Evolutionary conservation across 2,888 invertebrate genomes (phyloP).

Genomic region (Bembecia ichneumoniformis): DNA sequence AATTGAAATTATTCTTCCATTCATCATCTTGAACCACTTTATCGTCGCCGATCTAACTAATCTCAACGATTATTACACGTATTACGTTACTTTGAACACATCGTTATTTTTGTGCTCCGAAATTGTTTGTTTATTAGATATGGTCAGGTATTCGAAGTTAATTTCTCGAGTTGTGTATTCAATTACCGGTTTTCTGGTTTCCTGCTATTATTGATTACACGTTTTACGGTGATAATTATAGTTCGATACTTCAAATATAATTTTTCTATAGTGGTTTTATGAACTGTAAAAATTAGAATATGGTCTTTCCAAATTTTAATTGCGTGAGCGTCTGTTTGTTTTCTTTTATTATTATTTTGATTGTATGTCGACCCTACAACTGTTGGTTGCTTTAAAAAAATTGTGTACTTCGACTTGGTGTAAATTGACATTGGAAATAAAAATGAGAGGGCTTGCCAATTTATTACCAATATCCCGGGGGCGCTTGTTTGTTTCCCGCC

Average conservation of each 20-base stretch:
- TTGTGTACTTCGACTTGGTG: background rate
- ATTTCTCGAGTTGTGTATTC: constrained; percentile 44
- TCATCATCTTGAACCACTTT: constrained; percentile 54
- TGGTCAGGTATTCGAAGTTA: constrained; percentile 21
- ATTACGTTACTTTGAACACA: constrained; percentile 58
- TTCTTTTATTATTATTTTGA: background rate
- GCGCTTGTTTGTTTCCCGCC: constrained; percentile 47
- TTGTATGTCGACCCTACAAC: background rate
- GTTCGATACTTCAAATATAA: constrained; percentile 49
- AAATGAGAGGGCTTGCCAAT: constrained; percentile 45
- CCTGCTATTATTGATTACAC: constrained; percentile 60
- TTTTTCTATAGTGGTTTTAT: constrained; percentile 14
- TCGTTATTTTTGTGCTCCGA: constrained; percentile 46
- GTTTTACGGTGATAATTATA: constrained; percentile 57
- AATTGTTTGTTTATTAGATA: constrained; percentile 58
- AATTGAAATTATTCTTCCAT: constrained; percentile 63
- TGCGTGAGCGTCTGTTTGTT: background rate
- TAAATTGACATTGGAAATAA: constrained; percentile 27
- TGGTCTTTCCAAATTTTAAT: background rate
- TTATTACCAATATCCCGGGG: constrained; percentile 54
- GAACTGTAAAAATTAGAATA: background rate
- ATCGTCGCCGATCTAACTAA: constrained; percentile 59
- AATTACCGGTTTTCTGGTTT: constrained; percentile 41
- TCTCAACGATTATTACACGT: constrained; percentile 61
- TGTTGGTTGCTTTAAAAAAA: background rate